Evolutionary conservation across 1,140 invertebrate species (phyloP), one percentile per base, ranked within the genome.

Genomic region (Pseudomyrmex concolor): DNA sequence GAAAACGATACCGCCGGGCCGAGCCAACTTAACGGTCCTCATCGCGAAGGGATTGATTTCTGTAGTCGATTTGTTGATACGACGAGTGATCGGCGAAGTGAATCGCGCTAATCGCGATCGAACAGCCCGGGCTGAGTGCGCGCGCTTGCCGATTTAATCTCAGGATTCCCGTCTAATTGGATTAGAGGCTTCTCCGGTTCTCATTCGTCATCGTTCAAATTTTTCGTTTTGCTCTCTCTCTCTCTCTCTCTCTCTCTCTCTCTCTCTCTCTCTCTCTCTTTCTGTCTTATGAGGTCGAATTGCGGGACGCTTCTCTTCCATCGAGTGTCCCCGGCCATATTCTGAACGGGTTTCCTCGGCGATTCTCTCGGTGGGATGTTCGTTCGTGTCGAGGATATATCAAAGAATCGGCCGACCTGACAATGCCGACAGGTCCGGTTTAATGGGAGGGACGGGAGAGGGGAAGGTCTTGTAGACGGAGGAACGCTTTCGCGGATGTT

Each of bases 161-260:
- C 68, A 50, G 73, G 85, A 90, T 92, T 91, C 89, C 89, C 78
- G 80, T 84, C 80, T 92, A 93, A 93, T 92, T 93, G 88, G 91
- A 91, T 92, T 92, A 66, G 60, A 66, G 78, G 45, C 62, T 85
- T 68, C 60, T 72, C 72, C 77, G 73, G 83, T 84, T 85, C 57
- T 67, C 88, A 86, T 88, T 86, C 84, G 88, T 90, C 89, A 88
- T 90, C 78, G 67, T 87, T 17, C 19, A 19, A 51, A 22, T 34
- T 57, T 57, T 0, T 10, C 22, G 15, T 64, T n/a, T n/a, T n/a
- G n/a, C n/a, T n/a, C n/a, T n/a, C n/a, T n/a, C n/a, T n/a, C n/a
- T n/a, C n/a, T n/a, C n/a, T n/a, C n/a, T n/a, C n/a, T n/a, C n/a
- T n/a, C 57, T 55, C 25, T 3, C 22, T 72, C n/a, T 43, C 13